Conservation (phyloP, 2,888 invertebrate species). For the Octodonta nipae region DNA sequence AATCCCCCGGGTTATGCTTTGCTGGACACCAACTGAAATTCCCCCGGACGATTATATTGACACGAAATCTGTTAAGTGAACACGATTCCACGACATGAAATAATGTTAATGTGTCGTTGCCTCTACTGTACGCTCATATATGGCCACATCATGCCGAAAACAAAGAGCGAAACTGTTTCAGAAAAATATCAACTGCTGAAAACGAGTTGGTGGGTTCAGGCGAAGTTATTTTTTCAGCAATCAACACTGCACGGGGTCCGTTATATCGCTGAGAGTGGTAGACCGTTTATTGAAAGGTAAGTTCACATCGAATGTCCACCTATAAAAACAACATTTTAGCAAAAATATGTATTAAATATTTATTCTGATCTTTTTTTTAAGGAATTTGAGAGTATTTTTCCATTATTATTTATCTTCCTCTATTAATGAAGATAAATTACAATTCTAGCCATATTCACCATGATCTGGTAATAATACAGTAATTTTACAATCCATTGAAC, state of each 20-base stretch:
- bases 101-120: too few species aligned
- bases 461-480: too few species aligned
- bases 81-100: too few species aligned
- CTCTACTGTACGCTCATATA: too few species aligned
- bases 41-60: too few species aligned
- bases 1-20: too few species aligned
- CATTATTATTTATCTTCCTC: slow-evolving; percentile 4
- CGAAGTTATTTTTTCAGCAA: slow-evolving; percentile 60
- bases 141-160: too few species aligned
- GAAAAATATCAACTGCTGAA: slow-evolving; percentile 32
- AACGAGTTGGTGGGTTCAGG: slow-evolving; percentile 56
- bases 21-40: too few species aligned
- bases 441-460: too few species aligned
- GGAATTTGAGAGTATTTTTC: background rate
- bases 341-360: background rate
- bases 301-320: slow-evolving; percentile 19
- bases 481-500: too few species aligned
- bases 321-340: background rate
- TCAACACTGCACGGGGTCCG: slow-evolving; percentile 67
- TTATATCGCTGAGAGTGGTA: slow-evolving; percentile 60
- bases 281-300: slow-evolving; percentile 67
- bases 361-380: background rate
- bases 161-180: slow-evolving; percentile 1
- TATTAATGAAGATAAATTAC: slow-evolving; percentile 3
- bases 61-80: too few species aligned